Evolutionary conservation across 2,113 vertebrate species (phyloP).

Genomic region (Lates calcarifer): DNA sequence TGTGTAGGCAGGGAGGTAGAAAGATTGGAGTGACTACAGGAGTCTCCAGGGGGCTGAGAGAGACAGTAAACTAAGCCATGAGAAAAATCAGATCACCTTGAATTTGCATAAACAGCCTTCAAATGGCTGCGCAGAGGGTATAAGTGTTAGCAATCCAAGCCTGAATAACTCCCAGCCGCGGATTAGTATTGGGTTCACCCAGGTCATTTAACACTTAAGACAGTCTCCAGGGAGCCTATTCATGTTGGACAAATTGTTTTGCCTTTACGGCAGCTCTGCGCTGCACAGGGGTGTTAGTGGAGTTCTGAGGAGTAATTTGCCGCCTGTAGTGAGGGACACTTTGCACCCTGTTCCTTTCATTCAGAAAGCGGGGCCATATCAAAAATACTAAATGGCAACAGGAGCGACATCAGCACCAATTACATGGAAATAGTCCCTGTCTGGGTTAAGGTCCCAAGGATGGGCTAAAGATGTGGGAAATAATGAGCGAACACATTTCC

Average conservation of each 20-base stretch:
- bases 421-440: constrained; percentile 65
- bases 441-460: constrained; percentile 59
- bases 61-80: constrained; percentile 77
- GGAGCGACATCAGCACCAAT: constrained; percentile 74
- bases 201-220: constrained; percentile 85
- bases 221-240: constrained; percentile 79
- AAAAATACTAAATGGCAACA: constrained; percentile 69
- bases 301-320: constrained; percentile 82
- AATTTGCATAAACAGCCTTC: constrained; percentile 86
- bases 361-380: constrained; percentile 57
- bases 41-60: constrained; percentile 72
- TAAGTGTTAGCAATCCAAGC: constrained; percentile 76
- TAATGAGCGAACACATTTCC: constrained; percentile 60
- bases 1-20: constrained; percentile 32
- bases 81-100: constrained; percentile 85
- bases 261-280: constrained; percentile 73
- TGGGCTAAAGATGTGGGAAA: constrained; percentile 46
- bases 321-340: constrained; percentile 72
- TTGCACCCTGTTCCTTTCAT: constrained; percentile 67
- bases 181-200: constrained; percentile 83
- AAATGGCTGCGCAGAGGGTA: constrained; percentile 74
- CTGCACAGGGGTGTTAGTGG: constrained; percentile 63
- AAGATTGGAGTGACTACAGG: constrained; percentile 66
- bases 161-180: constrained; percentile 76
- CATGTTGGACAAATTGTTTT: constrained; percentile 84